A percentile compares a stretch with the other conserved stretches of the same genome.
Conservation (phyloP, 2,113 vertebrate genomes). For the Phylloscopus whistleri region DNA sequence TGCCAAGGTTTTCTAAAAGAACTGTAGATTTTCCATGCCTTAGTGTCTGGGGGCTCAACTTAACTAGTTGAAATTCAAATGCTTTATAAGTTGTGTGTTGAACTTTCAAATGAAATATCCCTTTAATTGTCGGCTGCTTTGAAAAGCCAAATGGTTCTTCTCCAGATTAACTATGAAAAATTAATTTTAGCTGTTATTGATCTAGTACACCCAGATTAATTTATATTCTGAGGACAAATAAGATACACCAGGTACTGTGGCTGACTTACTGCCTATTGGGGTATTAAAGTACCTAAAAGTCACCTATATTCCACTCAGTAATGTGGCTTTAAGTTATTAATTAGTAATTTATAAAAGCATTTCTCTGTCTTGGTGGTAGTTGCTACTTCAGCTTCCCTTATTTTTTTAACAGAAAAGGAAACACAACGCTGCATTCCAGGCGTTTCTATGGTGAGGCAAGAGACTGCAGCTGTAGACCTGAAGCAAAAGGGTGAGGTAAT, state of each 20-base stretch:
- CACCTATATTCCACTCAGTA: conserved; percentile 25
- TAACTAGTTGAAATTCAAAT: neutral
- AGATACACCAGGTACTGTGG: neutral
- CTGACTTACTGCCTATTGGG: neutral
- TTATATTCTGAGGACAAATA: conserved; percentile 10
- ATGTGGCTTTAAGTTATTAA: conserved; percentile 61
- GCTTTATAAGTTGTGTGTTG: neutral
- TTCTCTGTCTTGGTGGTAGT: conserved; percentile 71
- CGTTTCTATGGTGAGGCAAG: conserved; percentile 88
- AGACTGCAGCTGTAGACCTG: conserved; percentile 92
- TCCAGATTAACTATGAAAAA: conserved; percentile 17
- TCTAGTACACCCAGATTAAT: conserved; percentile 43
- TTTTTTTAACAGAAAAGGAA: conserved; percentile 89
- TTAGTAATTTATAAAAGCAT: conserved; percentile 61
- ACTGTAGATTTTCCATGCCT: neutral
- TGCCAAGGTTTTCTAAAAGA: neutral
- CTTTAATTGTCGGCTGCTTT: neutral
- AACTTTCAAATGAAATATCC: neutral
- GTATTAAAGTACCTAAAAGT: conserved; percentile 47
- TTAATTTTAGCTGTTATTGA: conserved; percentile 52
- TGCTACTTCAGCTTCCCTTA: conserved; percentile 74
- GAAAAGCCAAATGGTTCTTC: neutral
- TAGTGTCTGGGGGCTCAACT: neutral
- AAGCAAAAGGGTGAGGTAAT: conserved; percentile 89
- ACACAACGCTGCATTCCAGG: conserved; percentile 89